These are phyloP conservation scores for Actenoides hombroni DNA, from an alignment of 2,113 vertebrate genomes.

Conservation along the genomic window DNA sequence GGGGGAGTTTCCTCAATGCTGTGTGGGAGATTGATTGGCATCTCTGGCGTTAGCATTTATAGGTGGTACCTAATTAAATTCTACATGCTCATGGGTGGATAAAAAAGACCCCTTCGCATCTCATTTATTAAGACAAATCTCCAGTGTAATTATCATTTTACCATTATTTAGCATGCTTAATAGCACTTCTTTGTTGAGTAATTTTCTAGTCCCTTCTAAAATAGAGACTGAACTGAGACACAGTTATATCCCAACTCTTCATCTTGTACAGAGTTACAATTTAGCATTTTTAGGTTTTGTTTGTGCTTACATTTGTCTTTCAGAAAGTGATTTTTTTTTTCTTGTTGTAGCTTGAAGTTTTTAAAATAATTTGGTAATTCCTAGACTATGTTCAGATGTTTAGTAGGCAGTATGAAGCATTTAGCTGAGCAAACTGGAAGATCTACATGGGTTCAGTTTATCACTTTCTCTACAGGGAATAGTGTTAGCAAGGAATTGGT, in stretches of 20 bases:
- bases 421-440: not conserved
- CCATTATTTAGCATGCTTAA: constrained; percentile 37
- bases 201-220: not conserved
- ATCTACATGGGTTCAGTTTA: not conserved
- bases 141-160: constrained; percentile 49
- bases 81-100: not conserved
- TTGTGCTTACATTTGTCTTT: not conserved
- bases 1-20: constrained; percentile 8
- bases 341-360: not conserved
- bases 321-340: not conserved
- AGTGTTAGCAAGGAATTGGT: not conserved
- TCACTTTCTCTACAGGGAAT: not conserved
- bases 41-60: constrained; percentile 39
- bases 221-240: not conserved
- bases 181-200: not conserved
- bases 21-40: constrained; percentile 33
- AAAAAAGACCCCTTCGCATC: constrained; percentile 28
- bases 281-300: not conserved
- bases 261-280: not conserved
- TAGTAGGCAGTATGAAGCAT: not conserved
- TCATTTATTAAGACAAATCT: constrained; percentile 54
- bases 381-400: not conserved
- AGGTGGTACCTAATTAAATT: constrained; percentile 58
- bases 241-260: not conserved
- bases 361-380: not conserved